phyloP scores from a whole-genome alignment of 2,797 vertebrate species.

The Pteropus rufus region DNA sequence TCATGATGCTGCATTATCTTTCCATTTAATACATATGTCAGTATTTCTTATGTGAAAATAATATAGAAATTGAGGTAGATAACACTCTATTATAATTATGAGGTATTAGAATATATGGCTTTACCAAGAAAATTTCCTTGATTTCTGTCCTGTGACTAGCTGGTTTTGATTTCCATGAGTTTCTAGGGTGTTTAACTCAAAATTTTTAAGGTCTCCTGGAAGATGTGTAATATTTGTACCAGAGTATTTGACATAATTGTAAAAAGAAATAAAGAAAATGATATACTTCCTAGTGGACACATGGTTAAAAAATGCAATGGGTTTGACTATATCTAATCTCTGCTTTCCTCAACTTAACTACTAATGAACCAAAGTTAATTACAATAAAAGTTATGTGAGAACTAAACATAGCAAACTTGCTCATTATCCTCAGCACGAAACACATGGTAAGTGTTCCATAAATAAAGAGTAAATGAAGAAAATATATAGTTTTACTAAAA shows the following conservation, averaged over 20 bases:
- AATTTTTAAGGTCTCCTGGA: not conserved
- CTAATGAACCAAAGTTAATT: not conserved
- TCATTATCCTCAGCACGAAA: not conserved
- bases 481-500: conserved; percentile 25
- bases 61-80: not conserved
- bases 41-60: not conserved
- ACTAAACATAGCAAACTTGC: not conserved
- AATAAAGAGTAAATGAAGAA: conserved; percentile 31
- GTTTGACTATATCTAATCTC: not conserved
- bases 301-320: not conserved
- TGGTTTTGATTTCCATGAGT: not conserved
- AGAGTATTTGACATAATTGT: not conserved
- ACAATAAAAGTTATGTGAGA: not conserved
- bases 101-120: not conserved
- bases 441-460: not conserved
- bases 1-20: not conserved
- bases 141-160: not conserved
- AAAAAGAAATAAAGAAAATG: not conserved
- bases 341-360: not conserved
- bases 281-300: not conserved
- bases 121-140: not conserved
- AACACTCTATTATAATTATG: not conserved
- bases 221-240: not conserved
- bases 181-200: not conserved
- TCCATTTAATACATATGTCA: not conserved